A percentile compares a stretch with the other conserved stretches of the same genome.
These are phyloP conservation scores for Tetheella fluctuosa DNA, from an alignment of 2,888 invertebrate genomes.

Conservation along the genomic window DNA sequence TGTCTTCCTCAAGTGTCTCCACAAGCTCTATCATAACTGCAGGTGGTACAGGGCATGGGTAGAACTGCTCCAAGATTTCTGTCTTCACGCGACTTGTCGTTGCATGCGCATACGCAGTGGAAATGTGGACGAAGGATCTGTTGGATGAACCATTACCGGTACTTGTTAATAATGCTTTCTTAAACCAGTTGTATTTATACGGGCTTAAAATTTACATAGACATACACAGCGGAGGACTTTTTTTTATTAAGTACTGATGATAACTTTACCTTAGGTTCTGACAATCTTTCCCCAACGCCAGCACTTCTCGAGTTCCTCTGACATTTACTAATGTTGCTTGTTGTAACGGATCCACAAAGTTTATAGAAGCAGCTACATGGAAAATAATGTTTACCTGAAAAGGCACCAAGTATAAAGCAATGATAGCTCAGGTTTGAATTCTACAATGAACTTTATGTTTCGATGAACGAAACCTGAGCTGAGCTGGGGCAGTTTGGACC, in stretches of 20 bases:
- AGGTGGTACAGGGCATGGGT: slow-evolving; percentile 34
- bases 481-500: too few species aligned
- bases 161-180: background rate
- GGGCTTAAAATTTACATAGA: too few species aligned
- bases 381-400: slow-evolving; percentile 45
- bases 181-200: too few species aligned
- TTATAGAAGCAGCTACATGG: slow-evolving; percentile 72
- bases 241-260: too few species aligned
- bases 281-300: slow-evolving; percentile 88
- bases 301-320: slow-evolving; percentile 91
- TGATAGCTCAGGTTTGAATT: too few species aligned
- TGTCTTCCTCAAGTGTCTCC: slow-evolving; percentile 28
- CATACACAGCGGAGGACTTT: too few species aligned
- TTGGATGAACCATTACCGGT: background rate
- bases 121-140: slow-evolving; percentile 47
- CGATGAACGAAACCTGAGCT: too few species aligned
- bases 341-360: slow-evolving; percentile 93
- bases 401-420: too few species aligned
- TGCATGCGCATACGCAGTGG: slow-evolving; percentile 73
- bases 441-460: too few species aligned
- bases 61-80: slow-evolving; percentile 36
- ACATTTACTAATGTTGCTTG: slow-evolving; percentile 93
- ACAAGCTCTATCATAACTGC: slow-evolving; percentile 36
- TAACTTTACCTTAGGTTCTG: slow-evolving; percentile 84
- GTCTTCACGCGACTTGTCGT: slow-evolving; percentile 19